Evolutionary conservation across 2,113 vertebrate species (phyloP).

Genomic region (Solenodon paradoxus): DNA sequence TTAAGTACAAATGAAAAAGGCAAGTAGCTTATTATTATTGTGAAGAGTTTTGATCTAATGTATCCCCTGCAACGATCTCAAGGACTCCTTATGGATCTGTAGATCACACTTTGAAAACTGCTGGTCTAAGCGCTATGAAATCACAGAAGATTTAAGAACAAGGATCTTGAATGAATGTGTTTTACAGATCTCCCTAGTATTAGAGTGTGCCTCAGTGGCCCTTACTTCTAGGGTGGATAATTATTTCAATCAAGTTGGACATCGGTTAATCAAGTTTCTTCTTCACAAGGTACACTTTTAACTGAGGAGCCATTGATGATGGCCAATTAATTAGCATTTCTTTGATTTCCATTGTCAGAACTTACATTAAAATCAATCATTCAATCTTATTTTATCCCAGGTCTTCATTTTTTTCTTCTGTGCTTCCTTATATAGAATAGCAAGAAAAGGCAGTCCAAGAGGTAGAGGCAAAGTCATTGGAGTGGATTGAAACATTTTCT

Average conservation of each 20-base stretch:
- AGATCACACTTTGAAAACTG: not conserved
- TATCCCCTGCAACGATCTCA: not conserved
- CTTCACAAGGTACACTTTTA: not conserved
- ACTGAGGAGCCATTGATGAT: not conserved
- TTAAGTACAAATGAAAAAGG: not conserved
- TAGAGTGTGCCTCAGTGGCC: not conserved
- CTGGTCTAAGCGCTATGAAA: not conserved
- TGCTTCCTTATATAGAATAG: constrained; percentile 7
- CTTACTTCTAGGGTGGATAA: not conserved
- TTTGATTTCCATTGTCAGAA: not conserved
- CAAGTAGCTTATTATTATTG: not conserved
- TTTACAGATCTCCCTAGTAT: not conserved
- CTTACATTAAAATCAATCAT: not conserved
- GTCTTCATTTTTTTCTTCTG: not conserved
- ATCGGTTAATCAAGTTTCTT: constrained; percentile 18
- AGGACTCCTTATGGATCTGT: not conserved
- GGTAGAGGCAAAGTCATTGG: not conserved
- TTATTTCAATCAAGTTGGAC: not conserved
- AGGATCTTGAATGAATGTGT: not conserved
- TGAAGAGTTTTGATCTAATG: not conserved
- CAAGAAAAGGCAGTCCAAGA: not conserved
- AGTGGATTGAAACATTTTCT: not conserved
- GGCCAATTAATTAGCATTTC: not conserved
- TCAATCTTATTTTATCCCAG: not conserved
- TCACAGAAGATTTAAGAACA: not conserved